A percentile compares a stretch with the other conserved stretches of the same genome.
Conservation (phyloP, 1,140 invertebrate species). For the Drosophila persimilis region DNA sequence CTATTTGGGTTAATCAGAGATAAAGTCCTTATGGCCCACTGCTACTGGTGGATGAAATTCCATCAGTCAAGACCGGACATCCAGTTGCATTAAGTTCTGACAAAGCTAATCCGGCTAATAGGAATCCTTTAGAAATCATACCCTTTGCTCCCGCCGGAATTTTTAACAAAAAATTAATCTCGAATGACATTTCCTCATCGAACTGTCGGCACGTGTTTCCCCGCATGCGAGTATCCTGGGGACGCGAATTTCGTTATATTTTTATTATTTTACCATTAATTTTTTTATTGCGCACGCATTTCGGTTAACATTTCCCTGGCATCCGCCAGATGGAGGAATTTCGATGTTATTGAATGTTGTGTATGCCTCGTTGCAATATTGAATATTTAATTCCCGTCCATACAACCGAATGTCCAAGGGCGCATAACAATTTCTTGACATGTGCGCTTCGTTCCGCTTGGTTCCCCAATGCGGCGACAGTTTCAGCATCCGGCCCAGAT, state of each 20-base stretch:
- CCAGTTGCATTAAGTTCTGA: conserved; percentile 33
- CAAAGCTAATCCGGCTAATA: conserved; percentile 12
- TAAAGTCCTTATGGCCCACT: conserved; percentile 24
- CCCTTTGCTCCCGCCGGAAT: conserved; percentile 1
- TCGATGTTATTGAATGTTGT: conserved; percentile 67
- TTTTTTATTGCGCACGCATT: conserved; percentile 68
- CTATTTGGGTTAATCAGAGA: conserved; percentile 36
- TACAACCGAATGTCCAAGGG: conserved; percentile 45
- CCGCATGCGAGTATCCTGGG: background rate
- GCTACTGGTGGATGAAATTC: background rate
- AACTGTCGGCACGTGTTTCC: conserved; percentile 35
- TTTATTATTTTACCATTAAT: conserved; percentile 72
- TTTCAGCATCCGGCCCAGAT: background rate
- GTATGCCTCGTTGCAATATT: conserved; percentile 65
- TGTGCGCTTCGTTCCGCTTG: conserved; percentile 23
- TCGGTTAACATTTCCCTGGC: conserved; percentile 47
- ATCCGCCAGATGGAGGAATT: conserved; percentile 52
- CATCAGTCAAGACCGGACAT: conserved; percentile 26
- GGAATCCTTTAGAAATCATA: background rate
- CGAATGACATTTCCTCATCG: conserved; percentile 36
- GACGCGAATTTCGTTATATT: conserved; percentile 50
- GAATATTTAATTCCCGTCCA: conserved; percentile 71
- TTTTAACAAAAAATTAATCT: conserved; percentile 6
- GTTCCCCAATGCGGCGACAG: conserved; percentile 38
- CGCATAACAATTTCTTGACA: conserved; percentile 67